These are phyloP conservation scores for Hypocryptadius cinnamomeus DNA, from an alignment of 2,113 vertebrate genomes.

Conservation along the genomic window DNA sequence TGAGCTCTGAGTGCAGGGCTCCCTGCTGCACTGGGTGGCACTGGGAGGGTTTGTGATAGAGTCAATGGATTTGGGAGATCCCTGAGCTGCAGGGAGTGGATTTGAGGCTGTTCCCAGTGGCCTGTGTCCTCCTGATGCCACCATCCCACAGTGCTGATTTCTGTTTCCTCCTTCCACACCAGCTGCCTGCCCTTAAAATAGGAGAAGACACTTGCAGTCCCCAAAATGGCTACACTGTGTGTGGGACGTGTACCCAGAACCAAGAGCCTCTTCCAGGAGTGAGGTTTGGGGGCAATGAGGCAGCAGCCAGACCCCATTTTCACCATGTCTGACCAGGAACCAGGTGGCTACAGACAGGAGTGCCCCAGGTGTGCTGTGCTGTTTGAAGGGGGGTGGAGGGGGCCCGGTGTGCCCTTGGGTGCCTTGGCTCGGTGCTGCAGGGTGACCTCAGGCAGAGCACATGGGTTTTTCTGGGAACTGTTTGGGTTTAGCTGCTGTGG, in stretches of 20 bases:
- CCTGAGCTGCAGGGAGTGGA: conserved; percentile 17
- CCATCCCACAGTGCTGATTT: not conserved
- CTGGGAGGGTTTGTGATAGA: not conserved
- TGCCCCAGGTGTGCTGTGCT: not conserved
- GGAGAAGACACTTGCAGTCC: not conserved
- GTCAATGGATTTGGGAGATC: not conserved
- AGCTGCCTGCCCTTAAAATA: not conserved
- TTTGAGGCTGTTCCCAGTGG: not conserved
- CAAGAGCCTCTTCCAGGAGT: not conserved
- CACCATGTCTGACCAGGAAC: not conserved
- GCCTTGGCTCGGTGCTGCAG: not conserved
- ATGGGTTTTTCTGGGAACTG: not conserved
- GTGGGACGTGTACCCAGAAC: not conserved
- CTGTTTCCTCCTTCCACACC: not conserved
- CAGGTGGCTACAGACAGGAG: not conserved
- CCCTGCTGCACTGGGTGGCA: not conserved
- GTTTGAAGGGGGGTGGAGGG: not conserved
- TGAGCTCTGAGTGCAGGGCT: not conserved
- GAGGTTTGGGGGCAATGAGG: not conserved
- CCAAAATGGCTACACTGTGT: not conserved
- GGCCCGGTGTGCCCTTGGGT: not conserved
- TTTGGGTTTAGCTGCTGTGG: not conserved
- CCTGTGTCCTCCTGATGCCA: not conserved
- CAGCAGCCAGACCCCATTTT: not conserved
- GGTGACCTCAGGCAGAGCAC: not conserved